Base-by-base conservation (phyloP, 2,888 invertebrate genomes). In the Eristalis pertinax region DNA sequence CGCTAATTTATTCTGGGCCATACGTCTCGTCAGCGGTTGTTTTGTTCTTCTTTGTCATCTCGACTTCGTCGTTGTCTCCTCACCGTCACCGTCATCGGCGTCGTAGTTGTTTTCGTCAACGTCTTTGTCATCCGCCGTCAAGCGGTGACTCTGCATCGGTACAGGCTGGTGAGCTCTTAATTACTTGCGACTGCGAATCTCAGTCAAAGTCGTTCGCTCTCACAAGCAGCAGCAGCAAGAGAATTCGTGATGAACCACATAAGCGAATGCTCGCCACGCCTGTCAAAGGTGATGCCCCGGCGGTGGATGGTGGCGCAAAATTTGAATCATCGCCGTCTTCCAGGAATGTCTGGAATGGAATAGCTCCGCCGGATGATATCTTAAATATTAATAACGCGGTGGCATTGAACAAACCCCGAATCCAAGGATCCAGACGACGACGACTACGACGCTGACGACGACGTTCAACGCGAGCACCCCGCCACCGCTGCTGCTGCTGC, bases 1-100 rank as follows among this genome's bases (percentile, higher is more conserved):
- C 60, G 64, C 79, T 87, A 84, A 87, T 84, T 87, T 87, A 87
- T 87, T 87, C 87, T 84, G 79, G 84, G 87, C 87, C 87, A 87
- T 87, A 84, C 87, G 76, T 83, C 83, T 70, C 75, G 67, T 74
- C 62, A 43, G 38, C 81, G 68, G 62, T 80, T 56, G 38, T 60
- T 64, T 72, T 80, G 50, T 43, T 77, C 64, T 11, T 72, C 56
- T 10, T 62, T n/a, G 50, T 67, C 73, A 2, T 19, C 50, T 13
- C 64, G 13, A 73, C 62, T 5, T 62, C 11, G 38, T 67, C 73
- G 5, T 38, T 11, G 35, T 35, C n/a, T n/a, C 5, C 43, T 15
- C n/a, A 3, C 3, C n/a, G 4, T 50, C 43, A n/a, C 43, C 43
- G n/a, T 50, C 50, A 35, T 75, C 69, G 70, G 58, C 64, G 19